phyloP scores from a whole-genome alignment of 2,797 vertebrate genomes.

The Chrosomus eos region DNA sequence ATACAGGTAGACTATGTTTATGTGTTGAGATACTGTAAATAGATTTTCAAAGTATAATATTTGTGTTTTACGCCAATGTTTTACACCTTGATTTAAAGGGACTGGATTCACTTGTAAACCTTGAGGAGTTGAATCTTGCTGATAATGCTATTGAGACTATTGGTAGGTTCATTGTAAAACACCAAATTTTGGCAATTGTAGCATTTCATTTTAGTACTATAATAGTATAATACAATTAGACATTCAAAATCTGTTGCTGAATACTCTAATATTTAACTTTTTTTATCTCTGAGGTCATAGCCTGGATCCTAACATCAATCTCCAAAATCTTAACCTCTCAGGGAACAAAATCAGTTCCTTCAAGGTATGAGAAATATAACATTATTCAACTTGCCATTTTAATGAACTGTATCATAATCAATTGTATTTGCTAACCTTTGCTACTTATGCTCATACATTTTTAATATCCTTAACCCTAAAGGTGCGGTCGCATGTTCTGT shows the following conservation, averaged over 20 bases:
- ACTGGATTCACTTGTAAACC: constrained; percentile 77
- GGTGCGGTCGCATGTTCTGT: neutral
- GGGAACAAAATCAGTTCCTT: constrained; percentile 89
- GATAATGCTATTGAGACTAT: constrained; percentile 82
- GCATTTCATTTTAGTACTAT: neutral
- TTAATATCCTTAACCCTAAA: neutral
- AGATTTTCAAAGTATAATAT: neutral
- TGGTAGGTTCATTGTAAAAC: constrained; percentile 73
- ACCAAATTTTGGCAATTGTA: neutral
- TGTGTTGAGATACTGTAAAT: neutral
- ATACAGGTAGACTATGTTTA: constrained; percentile 73
- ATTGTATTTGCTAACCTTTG: neutral
- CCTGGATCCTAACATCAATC: constrained; percentile 81
- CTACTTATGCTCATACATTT: neutral
- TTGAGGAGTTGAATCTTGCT: constrained; percentile 86
- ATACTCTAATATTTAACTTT: constrained; percentile 2
- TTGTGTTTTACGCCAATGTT: constrained; percentile 1
- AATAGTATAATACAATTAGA: neutral
- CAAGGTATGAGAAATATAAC: constrained; percentile 72
- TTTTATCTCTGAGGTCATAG: constrained; percentile 66
- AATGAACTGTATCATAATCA: neutral
- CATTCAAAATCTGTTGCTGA: neutral
- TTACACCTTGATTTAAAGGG: constrained; percentile 69
- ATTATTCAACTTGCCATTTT: constrained; percentile 11
- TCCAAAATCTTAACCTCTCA: constrained; percentile 88